Base-by-base conservation (phyloP, 2,888 invertebrate species). In the Galerucella calmariensis region DNA sequence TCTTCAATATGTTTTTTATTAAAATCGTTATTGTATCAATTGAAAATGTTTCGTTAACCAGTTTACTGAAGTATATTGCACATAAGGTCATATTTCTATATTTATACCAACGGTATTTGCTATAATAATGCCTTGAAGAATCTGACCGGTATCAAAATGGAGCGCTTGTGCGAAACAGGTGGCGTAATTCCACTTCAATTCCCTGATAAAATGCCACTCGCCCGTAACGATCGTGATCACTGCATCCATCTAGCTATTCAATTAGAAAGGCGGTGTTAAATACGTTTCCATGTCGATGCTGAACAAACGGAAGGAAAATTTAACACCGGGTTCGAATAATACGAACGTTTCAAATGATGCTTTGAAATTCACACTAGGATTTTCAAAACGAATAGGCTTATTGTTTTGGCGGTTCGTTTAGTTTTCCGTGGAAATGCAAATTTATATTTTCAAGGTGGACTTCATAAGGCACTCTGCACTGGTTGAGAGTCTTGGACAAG, bases 151-250 rank as follows among this genome's bases (percentile, higher is more conserved):
- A 70, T 65, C 63, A 63, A 51, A 44, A 59, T 66, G 20, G 35
- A 66, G 66, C 72, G 67, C 48, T 73, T 69, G 67, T 58, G 67
- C 61, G 69, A 72, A 76, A 74, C 76, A 76, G 73, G 72, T 76
- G 76, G 72, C 67, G 67, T 71, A 69, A 68, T 69, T 73, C 72
- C 72, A 69, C 76, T 69, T 69, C 72, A 72, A 76, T 72, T 74
- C 74, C 74, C 69, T 72, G 65, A 76, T 76, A 74, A 72, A 76
- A 76, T 72, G 72, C 74, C 70, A 73, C 72, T 69, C 63, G 72
- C 44, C 69, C 69, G 69, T 75, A 70, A 62, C 48, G 69, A 73
- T 75, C 75, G 75, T 75, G 75, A 75, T 75, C 75, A 66, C 72
- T 75, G 71, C 66, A 72, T 68, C 67, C 66, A 72, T 72, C 72